phyloP scores from a whole-genome alignment of 1,140 invertebrate species.

The Leptopilina boulardi region DNA sequence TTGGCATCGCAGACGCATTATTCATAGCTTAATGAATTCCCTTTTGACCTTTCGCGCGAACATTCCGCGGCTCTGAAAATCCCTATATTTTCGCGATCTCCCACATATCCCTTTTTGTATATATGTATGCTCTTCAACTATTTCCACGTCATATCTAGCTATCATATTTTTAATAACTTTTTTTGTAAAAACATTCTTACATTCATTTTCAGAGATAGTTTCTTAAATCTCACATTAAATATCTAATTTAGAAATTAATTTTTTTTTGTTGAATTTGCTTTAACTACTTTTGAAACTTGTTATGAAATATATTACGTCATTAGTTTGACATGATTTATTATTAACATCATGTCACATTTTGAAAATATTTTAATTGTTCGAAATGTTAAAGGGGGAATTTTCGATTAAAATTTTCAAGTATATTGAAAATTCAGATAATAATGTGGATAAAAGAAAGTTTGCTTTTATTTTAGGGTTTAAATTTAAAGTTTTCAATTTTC shows the following conservation, averaged over 20 bases:
- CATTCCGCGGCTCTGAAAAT: conserved; percentile 55
- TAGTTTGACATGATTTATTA: no score
- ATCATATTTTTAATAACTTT: not conserved
- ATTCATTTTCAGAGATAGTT: no score
- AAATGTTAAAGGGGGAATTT: no score
- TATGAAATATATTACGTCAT: no score
- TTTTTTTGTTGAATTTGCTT: no score
- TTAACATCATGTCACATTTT: no score
- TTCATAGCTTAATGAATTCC: conserved; percentile 75
- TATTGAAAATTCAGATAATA: no score
- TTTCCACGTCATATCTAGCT: not conserved
- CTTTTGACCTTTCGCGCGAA: conserved; percentile 60
- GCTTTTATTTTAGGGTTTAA: not conserved
- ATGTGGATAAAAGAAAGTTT: not conserved
- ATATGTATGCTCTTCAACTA: not conserved
- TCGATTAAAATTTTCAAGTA: no score
- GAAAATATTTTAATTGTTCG: no score
- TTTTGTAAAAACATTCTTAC: not conserved
- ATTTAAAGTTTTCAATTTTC: conserved; percentile 2
- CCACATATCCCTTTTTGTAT: conserved; percentile 5
- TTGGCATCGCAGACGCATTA: conserved; percentile 76
- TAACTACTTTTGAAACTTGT: no score
- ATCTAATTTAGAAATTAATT: no score
- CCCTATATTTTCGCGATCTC: conserved; percentile 51
- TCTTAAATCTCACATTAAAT: no score